Conservation (phyloP, 2,113 vertebrate genomes). For the Dicaeum eximium region DNA sequence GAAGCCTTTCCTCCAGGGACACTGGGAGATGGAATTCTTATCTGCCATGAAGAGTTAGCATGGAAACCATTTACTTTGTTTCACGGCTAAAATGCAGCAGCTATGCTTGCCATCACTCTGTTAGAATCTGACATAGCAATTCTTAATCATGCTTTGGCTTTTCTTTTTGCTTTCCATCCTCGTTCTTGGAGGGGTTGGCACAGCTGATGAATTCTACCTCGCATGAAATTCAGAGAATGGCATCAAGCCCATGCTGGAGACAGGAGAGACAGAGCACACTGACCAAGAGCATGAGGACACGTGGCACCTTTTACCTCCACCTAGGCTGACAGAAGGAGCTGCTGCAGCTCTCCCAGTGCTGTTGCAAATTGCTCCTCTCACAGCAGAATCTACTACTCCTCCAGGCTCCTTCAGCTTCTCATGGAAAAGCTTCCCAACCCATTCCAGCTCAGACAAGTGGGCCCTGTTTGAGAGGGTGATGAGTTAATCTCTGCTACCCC, state of each 20-base stretch:
- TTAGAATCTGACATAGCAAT: background rate
- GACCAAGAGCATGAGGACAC: accelerated
- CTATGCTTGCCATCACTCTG: background rate
- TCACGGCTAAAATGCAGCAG: background rate
- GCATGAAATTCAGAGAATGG: background rate
- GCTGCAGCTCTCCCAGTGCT: background rate
- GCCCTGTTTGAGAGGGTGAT: background rate
- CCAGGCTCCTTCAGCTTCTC: background rate
- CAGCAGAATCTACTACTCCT: background rate
- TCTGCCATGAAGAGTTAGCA: background rate
- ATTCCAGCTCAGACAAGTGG: background rate
- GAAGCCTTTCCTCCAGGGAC: background rate
- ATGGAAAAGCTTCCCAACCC: background rate
- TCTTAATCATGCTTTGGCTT: background rate
- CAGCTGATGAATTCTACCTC: background rate
- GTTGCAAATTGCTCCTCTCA: accelerated
- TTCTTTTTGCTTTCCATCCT: background rate
- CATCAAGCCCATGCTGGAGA: background rate
- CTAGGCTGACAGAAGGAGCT: background rate
- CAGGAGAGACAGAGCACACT: background rate
- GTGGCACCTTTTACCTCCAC: background rate
- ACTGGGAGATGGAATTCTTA: background rate
- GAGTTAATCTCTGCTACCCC: background rate
- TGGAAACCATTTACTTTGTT: background rate
- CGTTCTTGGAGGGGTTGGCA: background rate